A percentile compares a stretch with the other conserved stretches of the same genome.
phyloP scores from a whole-genome alignment of 2,888 invertebrate species.

The Luffia ferchaultella region DNA sequence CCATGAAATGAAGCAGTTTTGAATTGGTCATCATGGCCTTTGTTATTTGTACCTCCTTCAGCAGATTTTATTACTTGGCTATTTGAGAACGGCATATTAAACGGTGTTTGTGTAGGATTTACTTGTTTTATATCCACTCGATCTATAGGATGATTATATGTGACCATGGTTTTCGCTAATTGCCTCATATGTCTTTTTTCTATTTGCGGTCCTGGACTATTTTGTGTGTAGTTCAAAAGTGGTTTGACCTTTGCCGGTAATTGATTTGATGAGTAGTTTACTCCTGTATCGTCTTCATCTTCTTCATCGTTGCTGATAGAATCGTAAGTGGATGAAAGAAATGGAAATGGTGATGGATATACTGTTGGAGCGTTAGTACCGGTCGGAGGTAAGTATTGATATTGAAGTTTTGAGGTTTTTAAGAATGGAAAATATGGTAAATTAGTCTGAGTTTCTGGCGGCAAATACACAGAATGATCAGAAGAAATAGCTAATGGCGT shows the following conservation, averaged over 20 bases:
- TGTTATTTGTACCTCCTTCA: constrained; percentile 34
- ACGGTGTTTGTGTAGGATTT: constrained; percentile 13
- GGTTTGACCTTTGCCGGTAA: background rate
- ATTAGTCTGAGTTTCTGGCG: constrained; percentile 43
- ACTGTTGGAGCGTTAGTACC: constrained; percentile 35
- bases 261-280: background rate
- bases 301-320: constrained; percentile 31
- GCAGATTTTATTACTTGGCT: constrained; percentile 39
- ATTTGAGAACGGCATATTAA: constrained; percentile 25
- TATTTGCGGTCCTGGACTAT: background rate
- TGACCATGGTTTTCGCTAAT: constrained; percentile 23
- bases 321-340: constrained; percentile 29
- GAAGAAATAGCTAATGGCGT: constrained; percentile 28
- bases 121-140: constrained; percentile 37
- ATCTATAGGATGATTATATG: constrained; percentile 34
- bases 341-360: constrained; percentile 39
- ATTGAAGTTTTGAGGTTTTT: constrained; percentile 37
- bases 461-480: constrained; percentile 43
- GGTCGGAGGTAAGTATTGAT: constrained; percentile 40
- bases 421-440: constrained; percentile 41
- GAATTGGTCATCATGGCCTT: constrained; percentile 29
- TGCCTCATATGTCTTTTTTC: constrained; percentile 31
- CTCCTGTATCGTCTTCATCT: constrained; percentile 22
- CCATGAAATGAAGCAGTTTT: constrained; percentile 32
- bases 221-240: constrained; percentile 10